phyloP scores from a whole-genome alignment of 2,113 vertebrate genomes.

The Toxotes jaculatrix region DNA sequence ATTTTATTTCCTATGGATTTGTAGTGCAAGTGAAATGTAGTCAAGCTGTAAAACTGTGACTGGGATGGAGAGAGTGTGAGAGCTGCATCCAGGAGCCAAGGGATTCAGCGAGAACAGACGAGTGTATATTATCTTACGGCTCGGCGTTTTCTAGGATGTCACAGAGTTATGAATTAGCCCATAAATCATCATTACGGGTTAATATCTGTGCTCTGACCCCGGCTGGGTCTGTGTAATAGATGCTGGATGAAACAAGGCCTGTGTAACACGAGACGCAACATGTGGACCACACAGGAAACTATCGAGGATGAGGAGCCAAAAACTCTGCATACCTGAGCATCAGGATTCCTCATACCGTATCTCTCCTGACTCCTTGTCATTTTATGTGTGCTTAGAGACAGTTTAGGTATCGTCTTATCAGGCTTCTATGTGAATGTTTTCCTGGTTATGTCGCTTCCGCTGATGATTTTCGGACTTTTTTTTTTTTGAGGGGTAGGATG shows the following conservation, averaged over 20 bases:
- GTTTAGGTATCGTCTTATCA: background rate
- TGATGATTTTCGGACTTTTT: slow-evolving; percentile 27
- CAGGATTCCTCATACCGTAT: slow-evolving; percentile 18
- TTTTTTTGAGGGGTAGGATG: slow-evolving; percentile 7
- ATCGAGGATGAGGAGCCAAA: slow-evolving; percentile 23
- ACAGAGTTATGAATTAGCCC: slow-evolving; percentile 33
- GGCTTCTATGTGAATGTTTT: slow-evolving; percentile 11
- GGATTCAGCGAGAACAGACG: slow-evolving; percentile 21
- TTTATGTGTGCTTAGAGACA: slow-evolving; percentile 25
- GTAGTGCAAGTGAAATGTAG: slow-evolving; percentile 23
- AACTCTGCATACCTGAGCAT: slow-evolving; percentile 40
- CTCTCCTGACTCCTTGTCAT: background rate
- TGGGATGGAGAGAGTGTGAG: slow-evolving; percentile 14
- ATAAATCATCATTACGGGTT: slow-evolving; percentile 64
- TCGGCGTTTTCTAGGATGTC: slow-evolving; percentile 52
- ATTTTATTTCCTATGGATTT: slow-evolving; percentile 55
- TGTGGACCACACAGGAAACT: slow-evolving; percentile 72
- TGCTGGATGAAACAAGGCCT: slow-evolving; percentile 27
- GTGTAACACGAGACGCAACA: slow-evolving; percentile 45
- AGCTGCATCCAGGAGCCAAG: slow-evolving; percentile 19
- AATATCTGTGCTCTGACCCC: slow-evolving; percentile 48
- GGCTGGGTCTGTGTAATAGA: slow-evolving; percentile 28
- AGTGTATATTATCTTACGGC: slow-evolving; percentile 51
- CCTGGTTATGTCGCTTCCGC: slow-evolving; percentile 17
- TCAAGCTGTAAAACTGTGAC: slow-evolving; percentile 19